Conservation (phyloP, 2,888 invertebrate species). For the Cephus spinipes region DNA sequence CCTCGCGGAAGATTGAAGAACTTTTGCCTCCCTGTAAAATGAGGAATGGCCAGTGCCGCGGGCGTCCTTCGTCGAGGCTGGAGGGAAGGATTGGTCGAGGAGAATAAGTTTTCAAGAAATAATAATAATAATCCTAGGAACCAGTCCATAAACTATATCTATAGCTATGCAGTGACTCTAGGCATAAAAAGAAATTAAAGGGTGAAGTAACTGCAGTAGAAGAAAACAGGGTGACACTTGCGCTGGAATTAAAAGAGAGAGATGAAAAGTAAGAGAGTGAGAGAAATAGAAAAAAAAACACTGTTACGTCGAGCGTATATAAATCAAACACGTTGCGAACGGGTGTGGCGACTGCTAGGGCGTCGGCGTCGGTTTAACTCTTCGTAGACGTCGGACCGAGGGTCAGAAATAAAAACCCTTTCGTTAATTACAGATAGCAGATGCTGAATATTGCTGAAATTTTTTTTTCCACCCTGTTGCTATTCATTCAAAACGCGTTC, state of each 20-base stretch:
- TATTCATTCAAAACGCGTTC: neutral
- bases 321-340: conserved; percentile 60
- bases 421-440: conserved; percentile 58
- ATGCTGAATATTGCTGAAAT: conserved; percentile 19
- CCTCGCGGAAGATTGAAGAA: too few relatives aligned
- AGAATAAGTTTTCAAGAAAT: too few relatives aligned
- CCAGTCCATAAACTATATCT: too few relatives aligned
- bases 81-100: too few relatives aligned
- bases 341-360: conserved; percentile 41
- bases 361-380: conserved; percentile 14
- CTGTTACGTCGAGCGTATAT: conserved; percentile 37
- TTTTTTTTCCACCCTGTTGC: conserved; percentile 11
- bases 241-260: conserved; percentile 49
- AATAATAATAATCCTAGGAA: too few relatives aligned
- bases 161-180: too few relatives aligned
- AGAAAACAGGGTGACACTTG: conserved; percentile 39
- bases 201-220: neutral
- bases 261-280: conserved; percentile 3
- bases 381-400: conserved; percentile 4
- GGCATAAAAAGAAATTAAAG: too few relatives aligned
- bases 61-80: too few relatives aligned
- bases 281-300: conserved; percentile 12
- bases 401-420: conserved; percentile 55
- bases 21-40: too few relatives aligned
- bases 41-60: too few relatives aligned